These are phyloP conservation scores for Neria commutata DNA, from an alignment of 2,888 invertebrate species.

Conservation along the genomic window DNA sequence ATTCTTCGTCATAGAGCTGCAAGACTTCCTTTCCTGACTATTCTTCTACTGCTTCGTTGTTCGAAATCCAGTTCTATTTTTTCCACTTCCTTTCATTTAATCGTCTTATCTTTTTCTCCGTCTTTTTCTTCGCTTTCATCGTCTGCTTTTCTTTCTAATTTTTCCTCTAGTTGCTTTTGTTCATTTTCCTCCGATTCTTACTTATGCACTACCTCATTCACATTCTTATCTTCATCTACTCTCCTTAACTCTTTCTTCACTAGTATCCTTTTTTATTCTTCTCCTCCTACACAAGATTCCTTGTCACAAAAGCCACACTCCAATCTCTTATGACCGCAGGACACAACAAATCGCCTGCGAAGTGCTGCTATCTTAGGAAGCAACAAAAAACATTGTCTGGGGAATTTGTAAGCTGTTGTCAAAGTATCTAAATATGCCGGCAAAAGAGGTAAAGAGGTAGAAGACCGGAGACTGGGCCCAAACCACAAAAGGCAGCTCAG, in stretches of 20 bases:
- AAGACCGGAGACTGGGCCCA: no score
- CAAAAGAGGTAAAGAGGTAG: background rate
- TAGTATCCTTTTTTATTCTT: background rate
- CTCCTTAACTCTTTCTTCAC: background rate
- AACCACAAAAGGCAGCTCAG: background rate
- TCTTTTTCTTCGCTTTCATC: background rate
- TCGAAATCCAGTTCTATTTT: background rate
- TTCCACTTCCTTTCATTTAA: background rate
- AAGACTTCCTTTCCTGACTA: no score
- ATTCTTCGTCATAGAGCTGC: no score
- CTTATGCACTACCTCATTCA: background rate
- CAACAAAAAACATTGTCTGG: background rate
- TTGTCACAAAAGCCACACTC: background rate
- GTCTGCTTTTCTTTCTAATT: no score
- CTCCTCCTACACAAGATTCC: no score
- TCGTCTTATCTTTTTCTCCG: background rate
- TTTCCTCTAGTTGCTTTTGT: background rate
- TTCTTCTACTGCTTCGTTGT: no score
- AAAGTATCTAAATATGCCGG: no score
- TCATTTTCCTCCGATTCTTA: background rate
- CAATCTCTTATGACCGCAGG: background rate
- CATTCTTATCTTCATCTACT: background rate
- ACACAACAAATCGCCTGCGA: background rate
- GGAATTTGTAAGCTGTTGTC: background rate
- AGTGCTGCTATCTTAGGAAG: background rate